Conservation (phyloP, 2,888 invertebrate species). For the Physocephala rufipes region DNA sequence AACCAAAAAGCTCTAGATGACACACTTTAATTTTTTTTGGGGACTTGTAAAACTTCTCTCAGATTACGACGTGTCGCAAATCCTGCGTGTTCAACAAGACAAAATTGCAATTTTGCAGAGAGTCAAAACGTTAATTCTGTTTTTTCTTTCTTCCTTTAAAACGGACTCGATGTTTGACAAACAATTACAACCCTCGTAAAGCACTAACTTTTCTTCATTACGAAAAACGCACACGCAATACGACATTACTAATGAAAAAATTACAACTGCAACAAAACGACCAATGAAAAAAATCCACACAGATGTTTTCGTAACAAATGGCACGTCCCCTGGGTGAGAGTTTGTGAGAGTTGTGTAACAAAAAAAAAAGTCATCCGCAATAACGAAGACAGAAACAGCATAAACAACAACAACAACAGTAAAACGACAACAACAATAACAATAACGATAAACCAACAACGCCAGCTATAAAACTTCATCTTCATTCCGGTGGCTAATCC, state of each 20-base stretch:
- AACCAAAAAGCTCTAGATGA: too few relatives aligned
- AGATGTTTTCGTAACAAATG: constrained; percentile 31
- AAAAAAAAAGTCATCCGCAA: too few relatives aligned
- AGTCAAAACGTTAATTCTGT: not conserved
- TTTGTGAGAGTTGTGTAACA: too few relatives aligned
- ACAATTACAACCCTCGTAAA: constrained; percentile 25
- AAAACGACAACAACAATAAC: too few relatives aligned
- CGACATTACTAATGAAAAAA: too few relatives aligned
- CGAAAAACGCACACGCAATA: too few relatives aligned
- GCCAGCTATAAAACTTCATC: constrained; percentile 18
- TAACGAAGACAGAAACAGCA: not conserved
- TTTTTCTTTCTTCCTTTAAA: not conserved
- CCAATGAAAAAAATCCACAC: constrained; percentile 26
- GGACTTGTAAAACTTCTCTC: too few relatives aligned
- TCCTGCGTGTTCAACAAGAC: too few relatives aligned
- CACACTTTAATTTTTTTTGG: too few relatives aligned
- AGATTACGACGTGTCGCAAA: too few relatives aligned
- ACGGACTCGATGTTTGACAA: not conserved
- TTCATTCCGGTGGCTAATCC: constrained; percentile 28
- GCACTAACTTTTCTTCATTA: constrained; percentile 2
- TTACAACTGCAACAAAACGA: too few relatives aligned
- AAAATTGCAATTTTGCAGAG: not conserved
- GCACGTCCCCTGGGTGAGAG: constrained; percentile 25
- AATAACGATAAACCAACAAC: constrained; percentile 19
- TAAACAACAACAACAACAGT: constrained; percentile 30